These are phyloP conservation scores for Petrocephalus zakoni DNA, from an alignment of 2,113 vertebrate genomes.

Conservation along the genomic window DNA sequence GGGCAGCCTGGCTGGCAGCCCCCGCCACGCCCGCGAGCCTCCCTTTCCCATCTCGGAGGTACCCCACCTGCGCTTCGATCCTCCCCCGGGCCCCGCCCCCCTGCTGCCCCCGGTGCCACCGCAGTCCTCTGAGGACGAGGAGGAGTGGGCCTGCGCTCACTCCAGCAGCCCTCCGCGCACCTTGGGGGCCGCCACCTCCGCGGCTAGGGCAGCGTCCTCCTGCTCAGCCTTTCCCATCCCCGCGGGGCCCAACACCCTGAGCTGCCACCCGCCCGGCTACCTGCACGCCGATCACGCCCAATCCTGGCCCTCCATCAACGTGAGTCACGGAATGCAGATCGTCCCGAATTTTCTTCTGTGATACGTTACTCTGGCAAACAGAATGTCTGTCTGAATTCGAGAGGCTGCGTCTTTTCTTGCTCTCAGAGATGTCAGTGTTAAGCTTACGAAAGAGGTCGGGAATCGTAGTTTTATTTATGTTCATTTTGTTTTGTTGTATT, in stretches of 20 bases:
- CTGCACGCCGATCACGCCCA: slow-evolving; percentile 81
- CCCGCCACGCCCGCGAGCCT: slow-evolving; percentile 68
- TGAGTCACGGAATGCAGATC: slow-evolving; percentile 54
- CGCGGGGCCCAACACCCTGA: slow-evolving; percentile 62
- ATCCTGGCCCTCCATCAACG: slow-evolving; percentile 96
- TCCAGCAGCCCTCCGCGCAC: slow-evolving; percentile 75
- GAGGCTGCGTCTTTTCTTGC: not conserved
- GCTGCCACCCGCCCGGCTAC: slow-evolving; percentile 70
- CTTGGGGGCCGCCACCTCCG: slow-evolving; percentile 58
- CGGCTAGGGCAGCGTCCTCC: slow-evolving; percentile 82
- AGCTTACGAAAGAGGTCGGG: not conserved
- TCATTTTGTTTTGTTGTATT: too few relatives aligned
- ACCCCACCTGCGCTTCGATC: slow-evolving; percentile 78
- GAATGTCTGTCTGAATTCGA: not conserved
- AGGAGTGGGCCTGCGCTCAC: slow-evolving; percentile 84
- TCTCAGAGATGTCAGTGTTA: not conserved
- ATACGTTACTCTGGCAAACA: not conserved
- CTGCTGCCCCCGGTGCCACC: slow-evolving; percentile 54
- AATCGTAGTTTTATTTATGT: not conserved
- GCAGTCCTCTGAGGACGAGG: slow-evolving; percentile 87
- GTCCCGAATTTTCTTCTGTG: not conserved
- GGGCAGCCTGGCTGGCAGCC: slow-evolving; percentile 54
- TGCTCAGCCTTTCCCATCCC: slow-evolving; percentile 83
- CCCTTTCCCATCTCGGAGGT: slow-evolving; percentile 83
- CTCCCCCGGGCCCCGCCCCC: slow-evolving; percentile 46